Conservation (phyloP, 2,797 vertebrate species). For the Hoplostethus atlanticus region DNA sequence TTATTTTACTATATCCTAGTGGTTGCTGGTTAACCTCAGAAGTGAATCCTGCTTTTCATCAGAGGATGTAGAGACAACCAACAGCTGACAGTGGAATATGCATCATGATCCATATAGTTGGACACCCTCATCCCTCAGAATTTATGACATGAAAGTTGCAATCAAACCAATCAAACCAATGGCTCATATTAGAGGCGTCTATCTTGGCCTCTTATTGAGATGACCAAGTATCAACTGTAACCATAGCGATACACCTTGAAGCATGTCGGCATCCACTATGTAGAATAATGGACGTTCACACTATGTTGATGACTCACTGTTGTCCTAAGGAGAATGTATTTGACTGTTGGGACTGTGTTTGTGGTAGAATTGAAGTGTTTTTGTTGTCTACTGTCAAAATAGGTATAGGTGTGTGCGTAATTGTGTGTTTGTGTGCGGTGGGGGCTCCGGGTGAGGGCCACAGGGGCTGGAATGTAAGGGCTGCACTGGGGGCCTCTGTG, state of each 20-base stretch:
- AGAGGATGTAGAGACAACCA: background rate
- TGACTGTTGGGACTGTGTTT: constrained; percentile 21
- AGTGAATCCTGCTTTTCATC: constrained; percentile 6
- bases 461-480: constrained; percentile 87
- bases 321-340: constrained; percentile 1
- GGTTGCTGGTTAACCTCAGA: background rate
- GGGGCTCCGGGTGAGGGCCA: constrained; percentile 75
- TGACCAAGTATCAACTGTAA: background rate
- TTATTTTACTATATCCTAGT: background rate
- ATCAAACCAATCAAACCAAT: background rate
- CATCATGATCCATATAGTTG: background rate
- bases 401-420: constrained; percentile 43
- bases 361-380: constrained; percentile 21
- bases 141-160: background rate
- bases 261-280: background rate
- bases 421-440: constrained; percentile 67
- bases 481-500: constrained; percentile 85
- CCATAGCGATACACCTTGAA: background rate
- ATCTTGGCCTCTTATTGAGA: background rate
- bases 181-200: background rate
- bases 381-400: constrained; percentile 38
- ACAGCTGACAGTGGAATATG: background rate
- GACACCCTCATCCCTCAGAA: background rate
- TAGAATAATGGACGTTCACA: background rate
- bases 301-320: background rate